phyloP scores from a whole-genome alignment of 2,797 vertebrate species.

The Danio jaintianensis region DNA sequence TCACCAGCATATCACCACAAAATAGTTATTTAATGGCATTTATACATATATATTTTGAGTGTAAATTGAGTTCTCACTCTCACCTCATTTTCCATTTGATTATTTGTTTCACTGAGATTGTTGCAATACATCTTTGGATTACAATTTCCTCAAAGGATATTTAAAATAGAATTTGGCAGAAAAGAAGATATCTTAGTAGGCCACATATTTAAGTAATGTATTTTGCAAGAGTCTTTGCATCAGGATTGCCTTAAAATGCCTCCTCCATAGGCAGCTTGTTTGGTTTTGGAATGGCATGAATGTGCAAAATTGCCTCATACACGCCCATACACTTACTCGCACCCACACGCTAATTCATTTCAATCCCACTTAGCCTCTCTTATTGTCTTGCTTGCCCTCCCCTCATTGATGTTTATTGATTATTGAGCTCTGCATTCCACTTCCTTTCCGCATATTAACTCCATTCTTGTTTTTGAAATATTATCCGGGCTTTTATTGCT shows the following conservation, averaged over 20 bases:
- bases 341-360: slow-evolving; percentile 29
- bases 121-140: neutral
- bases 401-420: slow-evolving; percentile 46
- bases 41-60: neutral
- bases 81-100: neutral
- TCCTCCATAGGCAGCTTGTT: neutral
- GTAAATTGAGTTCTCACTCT: neutral
- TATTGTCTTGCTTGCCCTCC: slow-evolving; percentile 26
- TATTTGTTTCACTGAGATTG: neutral
- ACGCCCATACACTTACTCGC: slow-evolving; percentile 18
- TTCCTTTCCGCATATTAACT: slow-evolving; percentile 2
- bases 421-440: slow-evolving; percentile 17
- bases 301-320: slow-evolving; percentile 15
- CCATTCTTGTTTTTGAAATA: slow-evolving; percentile 3
- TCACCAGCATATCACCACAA: no score
- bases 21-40: no score
- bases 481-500: slow-evolving; percentile 6
- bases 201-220: neutral
- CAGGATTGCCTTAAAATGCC: neutral
- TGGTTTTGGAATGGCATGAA: neutral
- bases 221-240: neutral
- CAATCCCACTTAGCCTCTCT: slow-evolving; percentile 18
- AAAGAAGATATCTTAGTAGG: neutral
- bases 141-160: neutral
- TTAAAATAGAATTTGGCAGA: neutral